Conservation (phyloP, 2,888 invertebrate species). For the Erebia epiphron region DNA sequence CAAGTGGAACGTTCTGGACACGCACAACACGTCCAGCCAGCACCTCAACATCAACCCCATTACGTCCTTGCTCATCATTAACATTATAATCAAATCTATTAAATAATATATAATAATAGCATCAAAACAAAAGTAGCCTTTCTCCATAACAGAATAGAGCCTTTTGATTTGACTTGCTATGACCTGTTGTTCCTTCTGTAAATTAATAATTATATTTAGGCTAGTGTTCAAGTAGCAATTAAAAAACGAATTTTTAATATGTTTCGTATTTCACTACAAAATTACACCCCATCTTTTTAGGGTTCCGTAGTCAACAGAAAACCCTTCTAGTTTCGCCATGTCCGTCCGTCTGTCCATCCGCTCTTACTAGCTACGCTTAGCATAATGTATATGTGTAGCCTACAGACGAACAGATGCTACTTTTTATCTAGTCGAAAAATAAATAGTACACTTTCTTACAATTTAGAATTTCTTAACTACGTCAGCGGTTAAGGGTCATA, state of each 20-base stretch:
- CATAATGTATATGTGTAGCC: no score
- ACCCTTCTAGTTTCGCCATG: no score
- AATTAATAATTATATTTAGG: constrained; percentile 9
- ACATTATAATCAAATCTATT: not conserved
- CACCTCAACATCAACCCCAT: constrained; percentile 27
- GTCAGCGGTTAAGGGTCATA: no score
- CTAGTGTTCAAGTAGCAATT: constrained; percentile 5
- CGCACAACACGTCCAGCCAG: constrained; percentile 73
- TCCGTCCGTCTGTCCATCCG: no score
- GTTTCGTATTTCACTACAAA: constrained; percentile 12
- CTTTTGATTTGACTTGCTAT: constrained; percentile 4
- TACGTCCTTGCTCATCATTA: constrained; percentile 34
- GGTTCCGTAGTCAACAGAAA: no score
- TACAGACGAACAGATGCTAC: no score
- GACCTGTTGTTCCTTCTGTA: constrained; percentile 4
- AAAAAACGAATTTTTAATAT: constrained; percentile 9
- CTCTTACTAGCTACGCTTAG: no score
- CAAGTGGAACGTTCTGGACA: constrained; percentile 82
- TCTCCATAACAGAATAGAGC: not conserved
- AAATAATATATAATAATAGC: not conserved
- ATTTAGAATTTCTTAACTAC: no score
- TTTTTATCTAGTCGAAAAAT: no score
- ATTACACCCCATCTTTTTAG: not conserved
- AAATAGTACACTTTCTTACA: no score
- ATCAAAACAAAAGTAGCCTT: constrained; percentile 2